A percentile compares a stretch with the other conserved stretches of the same genome.
Evolutionary conservation across 2,113 vertebrate species (phyloP).

Genomic region (Cinclus cinclus): DNA sequence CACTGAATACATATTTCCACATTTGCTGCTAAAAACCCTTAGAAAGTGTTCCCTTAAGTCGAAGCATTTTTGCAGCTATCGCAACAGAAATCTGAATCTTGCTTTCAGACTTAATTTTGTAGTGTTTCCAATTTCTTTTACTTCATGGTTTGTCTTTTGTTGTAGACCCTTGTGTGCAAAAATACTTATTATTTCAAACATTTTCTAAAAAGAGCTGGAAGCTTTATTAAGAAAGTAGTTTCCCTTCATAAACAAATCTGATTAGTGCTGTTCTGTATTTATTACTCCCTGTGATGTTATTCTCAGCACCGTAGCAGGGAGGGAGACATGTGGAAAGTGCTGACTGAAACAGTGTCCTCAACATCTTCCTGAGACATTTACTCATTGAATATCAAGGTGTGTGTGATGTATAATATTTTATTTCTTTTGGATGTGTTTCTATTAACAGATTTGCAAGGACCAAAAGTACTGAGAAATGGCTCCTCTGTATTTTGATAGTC

Average conservation of each 20-base stretch:
- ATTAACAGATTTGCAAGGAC: background rate
- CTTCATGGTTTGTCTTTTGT: background rate
- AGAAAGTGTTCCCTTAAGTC: background rate
- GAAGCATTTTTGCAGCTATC: background rate
- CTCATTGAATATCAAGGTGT: background rate
- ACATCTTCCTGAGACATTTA: background rate
- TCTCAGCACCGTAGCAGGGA: background rate
- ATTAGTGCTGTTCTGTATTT: background rate
- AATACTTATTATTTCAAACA: background rate
- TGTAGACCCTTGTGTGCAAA: background rate
- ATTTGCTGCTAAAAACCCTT: background rate
- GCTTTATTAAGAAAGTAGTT: background rate
- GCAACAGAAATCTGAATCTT: background rate
- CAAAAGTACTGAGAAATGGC: background rate
- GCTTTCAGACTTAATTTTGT: background rate
- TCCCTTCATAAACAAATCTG: constrained; percentile 13
- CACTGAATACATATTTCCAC: background rate
- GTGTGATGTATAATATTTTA: background rate
- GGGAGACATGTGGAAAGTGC: background rate
- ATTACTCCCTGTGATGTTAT: background rate
- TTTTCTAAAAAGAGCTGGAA: background rate
- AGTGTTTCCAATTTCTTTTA: background rate
- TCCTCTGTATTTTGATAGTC: background rate
- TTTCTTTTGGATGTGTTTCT: background rate
- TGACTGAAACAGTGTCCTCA: background rate